Conservation (phyloP, 2,113 vertebrate genomes). For the Thryonomys swinderianus region DNA sequence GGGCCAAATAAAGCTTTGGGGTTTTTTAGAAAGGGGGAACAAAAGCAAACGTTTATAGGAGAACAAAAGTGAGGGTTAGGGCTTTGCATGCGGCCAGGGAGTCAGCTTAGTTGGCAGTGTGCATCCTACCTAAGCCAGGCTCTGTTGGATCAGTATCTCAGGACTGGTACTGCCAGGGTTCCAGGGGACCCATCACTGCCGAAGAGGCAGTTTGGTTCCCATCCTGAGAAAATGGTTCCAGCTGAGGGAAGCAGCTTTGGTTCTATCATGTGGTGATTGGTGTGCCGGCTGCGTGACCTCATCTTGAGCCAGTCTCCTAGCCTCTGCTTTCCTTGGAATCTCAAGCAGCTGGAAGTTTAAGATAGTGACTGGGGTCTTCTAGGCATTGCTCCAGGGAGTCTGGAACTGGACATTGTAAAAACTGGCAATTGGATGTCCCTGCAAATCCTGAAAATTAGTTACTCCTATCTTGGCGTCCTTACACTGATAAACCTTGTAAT, state of each 20-base stretch:
- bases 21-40: background rate
- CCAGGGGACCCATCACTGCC: background rate
- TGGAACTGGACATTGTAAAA: background rate
- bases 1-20: background rate
- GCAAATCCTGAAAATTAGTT: background rate
- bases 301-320: background rate
- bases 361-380: background rate
- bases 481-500: background rate
- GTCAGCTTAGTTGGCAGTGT: background rate
- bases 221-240: background rate
- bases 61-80: background rate
- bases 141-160: background rate
- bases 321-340: background rate
- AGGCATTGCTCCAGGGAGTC: background rate
- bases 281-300: background rate
- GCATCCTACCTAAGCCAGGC: background rate
- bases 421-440: background rate
- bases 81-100: background rate
- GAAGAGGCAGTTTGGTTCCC: background rate
- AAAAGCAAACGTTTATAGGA: background rate
- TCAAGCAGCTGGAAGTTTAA: background rate
- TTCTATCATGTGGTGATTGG: background rate
- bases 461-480: background rate
- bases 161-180: background rate
- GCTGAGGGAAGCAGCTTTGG: background rate